These are phyloP conservation scores for Calephelis perditalis DNA, from an alignment of 2,888 invertebrate species.

Conservation along the genomic window DNA sequence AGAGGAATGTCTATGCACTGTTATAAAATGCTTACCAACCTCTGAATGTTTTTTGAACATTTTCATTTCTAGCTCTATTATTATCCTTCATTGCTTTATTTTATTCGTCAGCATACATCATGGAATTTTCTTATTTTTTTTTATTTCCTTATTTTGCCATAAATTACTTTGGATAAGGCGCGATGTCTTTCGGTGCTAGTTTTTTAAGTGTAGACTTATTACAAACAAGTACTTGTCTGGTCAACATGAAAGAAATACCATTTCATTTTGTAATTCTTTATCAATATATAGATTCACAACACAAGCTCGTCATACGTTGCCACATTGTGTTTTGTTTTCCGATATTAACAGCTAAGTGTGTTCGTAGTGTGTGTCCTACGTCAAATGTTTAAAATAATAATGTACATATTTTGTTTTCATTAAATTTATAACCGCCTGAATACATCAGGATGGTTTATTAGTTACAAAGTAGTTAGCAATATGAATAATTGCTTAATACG, in stretches of 20 bases:
- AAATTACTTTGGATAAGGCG: too few relatives aligned
- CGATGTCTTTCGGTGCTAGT: too few relatives aligned
- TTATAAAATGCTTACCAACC: too few relatives aligned
- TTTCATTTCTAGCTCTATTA: too few relatives aligned
- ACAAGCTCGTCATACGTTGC: constrained; percentile 75
- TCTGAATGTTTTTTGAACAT: too few relatives aligned
- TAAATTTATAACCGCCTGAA: constrained; percentile 26
- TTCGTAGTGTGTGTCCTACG: constrained; percentile 29
- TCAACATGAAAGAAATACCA: too few relatives aligned
- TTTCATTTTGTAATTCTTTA: too few relatives aligned
- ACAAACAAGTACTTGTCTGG: too few relatives aligned
- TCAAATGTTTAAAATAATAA: constrained; percentile 21
- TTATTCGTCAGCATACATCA: constrained; percentile 12
- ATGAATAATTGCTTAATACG: constrained; percentile 24
- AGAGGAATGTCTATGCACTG: too few relatives aligned
- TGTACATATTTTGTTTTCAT: constrained; percentile 15
- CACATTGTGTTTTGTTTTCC: constrained; percentile 58
- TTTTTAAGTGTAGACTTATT: too few relatives aligned
- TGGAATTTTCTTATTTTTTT: too few relatives aligned
- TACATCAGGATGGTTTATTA: constrained; percentile 26
- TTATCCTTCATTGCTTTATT: not conserved
- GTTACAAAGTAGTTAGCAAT: constrained; percentile 11
- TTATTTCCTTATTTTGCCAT: too few relatives aligned
- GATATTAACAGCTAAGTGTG: constrained; percentile 56
- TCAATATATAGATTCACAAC: constrained; percentile 26